phyloP scores from a whole-genome alignment of 2,888 invertebrate genomes.

The Parelbella ahira region DNA sequence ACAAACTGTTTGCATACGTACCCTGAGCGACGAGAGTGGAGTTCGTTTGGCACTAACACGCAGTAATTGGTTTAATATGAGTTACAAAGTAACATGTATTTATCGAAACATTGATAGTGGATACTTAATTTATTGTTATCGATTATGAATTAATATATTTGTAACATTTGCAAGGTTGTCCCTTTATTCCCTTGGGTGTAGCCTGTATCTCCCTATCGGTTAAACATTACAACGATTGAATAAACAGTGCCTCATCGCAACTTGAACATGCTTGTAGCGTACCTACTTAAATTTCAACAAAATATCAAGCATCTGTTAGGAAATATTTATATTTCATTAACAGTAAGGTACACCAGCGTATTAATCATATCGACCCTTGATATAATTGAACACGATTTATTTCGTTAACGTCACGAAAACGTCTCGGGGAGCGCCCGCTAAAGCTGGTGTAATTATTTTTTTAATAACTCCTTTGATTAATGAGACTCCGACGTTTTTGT shows the following conservation, averaged over 20 bases:
- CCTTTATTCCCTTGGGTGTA: slow-evolving; percentile 40
- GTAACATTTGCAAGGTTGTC: slow-evolving; percentile 48
- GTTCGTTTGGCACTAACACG: slow-evolving; percentile 56
- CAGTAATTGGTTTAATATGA: slow-evolving; percentile 29
- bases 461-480: slow-evolving; percentile 18
- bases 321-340: neutral
- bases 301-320: no score
- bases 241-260: slow-evolving; percentile 2
- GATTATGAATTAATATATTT: slow-evolving; percentile 45
- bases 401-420: slow-evolving; percentile 10
- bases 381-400: slow-evolving; percentile 11
- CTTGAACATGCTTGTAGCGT: neutral
- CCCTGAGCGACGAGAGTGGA: slow-evolving; percentile 44
- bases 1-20: slow-evolving; percentile 34
- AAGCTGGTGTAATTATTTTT: slow-evolving; percentile 17
- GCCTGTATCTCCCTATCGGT: slow-evolving; percentile 11
- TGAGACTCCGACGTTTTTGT: slow-evolving; percentile 8
- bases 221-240: neutral
- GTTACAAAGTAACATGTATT: slow-evolving; percentile 33
- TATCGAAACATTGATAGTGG: slow-evolving; percentile 32
- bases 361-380: slow-evolving; percentile 17
- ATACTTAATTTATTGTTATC: slow-evolving; percentile 42
- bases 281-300: no score
- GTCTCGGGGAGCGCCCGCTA: slow-evolving; percentile 7
- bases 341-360: neutral